A percentile compares a stretch with the other conserved stretches of the same genome.
Evolutionary conservation across 2,888 invertebrate genomes (phyloP).

Genomic region (Alcis repandata): DNA sequence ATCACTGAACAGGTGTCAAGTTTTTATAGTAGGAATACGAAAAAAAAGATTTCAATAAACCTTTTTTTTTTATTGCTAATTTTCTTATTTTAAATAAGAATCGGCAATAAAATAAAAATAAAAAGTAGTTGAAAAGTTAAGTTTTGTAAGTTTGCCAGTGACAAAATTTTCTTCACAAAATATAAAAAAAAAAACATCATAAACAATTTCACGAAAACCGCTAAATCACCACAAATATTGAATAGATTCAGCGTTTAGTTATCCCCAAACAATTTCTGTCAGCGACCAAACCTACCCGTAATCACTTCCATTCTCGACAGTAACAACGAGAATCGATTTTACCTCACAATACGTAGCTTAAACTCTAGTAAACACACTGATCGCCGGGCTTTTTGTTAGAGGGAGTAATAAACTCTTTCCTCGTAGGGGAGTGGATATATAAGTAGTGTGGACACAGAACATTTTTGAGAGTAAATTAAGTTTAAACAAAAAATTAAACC

Average conservation of each 20-base stretch:
- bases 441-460: slow-evolving; percentile 7
- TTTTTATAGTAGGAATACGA: too few relatives aligned
- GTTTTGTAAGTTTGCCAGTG: too few relatives aligned
- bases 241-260: slow-evolving; percentile 2
- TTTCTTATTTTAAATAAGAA: too few relatives aligned
- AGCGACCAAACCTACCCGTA: slow-evolving; percentile 18
- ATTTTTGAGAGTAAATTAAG: neutral
- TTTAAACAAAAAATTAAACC: neutral
- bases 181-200: neutral
- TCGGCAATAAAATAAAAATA: too few relatives aligned
- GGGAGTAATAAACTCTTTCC: slow-evolving; percentile 49
- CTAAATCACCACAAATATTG: slow-evolving; percentile 7
- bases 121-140: too few relatives aligned
- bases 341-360: slow-evolving; percentile 47
- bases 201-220: slow-evolving; percentile 1
- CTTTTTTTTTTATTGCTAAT: too few relatives aligned
- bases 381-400: slow-evolving; percentile 44
- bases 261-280: slow-evolving; percentile 11
- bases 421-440: slow-evolving; percentile 21
- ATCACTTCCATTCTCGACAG: slow-evolving; percentile 29
- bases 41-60: too few relatives aligned
- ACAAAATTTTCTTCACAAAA: too few relatives aligned
- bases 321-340: slow-evolving; percentile 39
- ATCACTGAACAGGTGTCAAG: too few relatives aligned
- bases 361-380: slow-evolving; percentile 46